A percentile compares a stretch with the other conserved stretches of the same genome.
These are phyloP conservation scores for Hyperoodon ampullatus DNA, from an alignment of 2,113 vertebrate genomes.

Conservation along the genomic window DNA sequence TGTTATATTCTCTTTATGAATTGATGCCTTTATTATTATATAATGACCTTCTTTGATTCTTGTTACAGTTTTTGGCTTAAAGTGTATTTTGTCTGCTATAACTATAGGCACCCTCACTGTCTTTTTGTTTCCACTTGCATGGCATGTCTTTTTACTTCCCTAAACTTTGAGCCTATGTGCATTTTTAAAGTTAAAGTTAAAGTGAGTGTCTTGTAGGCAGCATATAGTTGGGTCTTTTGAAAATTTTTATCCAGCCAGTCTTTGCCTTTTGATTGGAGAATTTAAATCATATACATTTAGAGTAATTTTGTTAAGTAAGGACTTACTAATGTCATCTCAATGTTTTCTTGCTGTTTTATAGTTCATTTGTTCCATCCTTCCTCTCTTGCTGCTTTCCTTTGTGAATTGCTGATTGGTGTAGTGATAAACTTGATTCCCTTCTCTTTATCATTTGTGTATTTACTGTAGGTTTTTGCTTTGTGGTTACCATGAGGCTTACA, in stretches of 20 bases:
- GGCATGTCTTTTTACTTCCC: background rate
- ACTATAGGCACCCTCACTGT: background rate
- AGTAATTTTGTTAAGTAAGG: background rate
- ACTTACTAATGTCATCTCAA: background rate
- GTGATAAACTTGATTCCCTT: background rate
- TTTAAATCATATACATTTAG: background rate
- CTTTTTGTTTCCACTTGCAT: background rate
- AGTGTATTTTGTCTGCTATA: background rate
- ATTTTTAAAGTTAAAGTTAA: background rate
- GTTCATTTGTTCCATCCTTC: background rate
- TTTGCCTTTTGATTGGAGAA: background rate
- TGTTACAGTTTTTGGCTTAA: background rate
- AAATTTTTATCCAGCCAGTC: background rate
- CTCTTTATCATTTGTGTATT: background rate
- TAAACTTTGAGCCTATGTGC: background rate
- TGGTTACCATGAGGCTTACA: background rate
- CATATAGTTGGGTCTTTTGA: background rate
- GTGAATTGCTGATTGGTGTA: background rate
- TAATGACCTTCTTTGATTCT: background rate
- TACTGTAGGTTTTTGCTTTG: background rate
- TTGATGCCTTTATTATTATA: background rate
- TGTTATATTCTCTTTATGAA: background rate
- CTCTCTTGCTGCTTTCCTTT: background rate
- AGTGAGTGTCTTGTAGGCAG: background rate
- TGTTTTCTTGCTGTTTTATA: background rate